Evolutionary conservation across 2,113 vertebrate genomes (phyloP), one percentile per base, ranked within the genome.

Genomic region (Chascanopsetta lugubris): DNA sequence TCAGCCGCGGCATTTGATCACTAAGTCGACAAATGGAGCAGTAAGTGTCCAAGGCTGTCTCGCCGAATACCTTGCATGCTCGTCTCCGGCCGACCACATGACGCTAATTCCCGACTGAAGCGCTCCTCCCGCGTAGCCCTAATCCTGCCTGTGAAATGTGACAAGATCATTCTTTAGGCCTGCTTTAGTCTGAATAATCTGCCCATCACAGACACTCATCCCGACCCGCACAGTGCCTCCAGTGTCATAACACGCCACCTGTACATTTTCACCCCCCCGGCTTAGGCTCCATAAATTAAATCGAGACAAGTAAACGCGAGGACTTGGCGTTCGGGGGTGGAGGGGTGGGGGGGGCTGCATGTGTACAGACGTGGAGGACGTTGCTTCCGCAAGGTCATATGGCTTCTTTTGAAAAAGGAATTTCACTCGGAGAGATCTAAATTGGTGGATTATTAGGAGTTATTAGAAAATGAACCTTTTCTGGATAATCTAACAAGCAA

Each of bases 91-190:
- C 71, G 38, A 81, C 82, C 82, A 73, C 75, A 70, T 86, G 85
- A 88, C 80, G 61, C 71, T 87, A 92, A 91, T 90, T 88, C 88
- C 84, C 79, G 77, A 90, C 63, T 86, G 90, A 91, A 85, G 72
- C 61, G 56, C 75, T 78, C 83, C 77, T 86, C 85, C 86, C 67
- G 84, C 27, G 65, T 70, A 88, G 78, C 90, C 77, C 73, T 91
- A 91, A 93, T 88, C 89, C 90, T 42, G 69, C 68, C 76, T 83
- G 86, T 79, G 90, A 92, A 88, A 90, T 90, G 89, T 87, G 86
- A 87, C 87, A 88, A 89, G 79, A 90, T 90, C 89, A 91, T 91
- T 92, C 89, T 90, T 87, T 87, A 83, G 81, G 85, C 85, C 87
- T 75, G 68, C 85, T 89, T 90, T 84, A 88, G 87, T 74, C 72